Conservation (phyloP, 2,113 vertebrate genomes). For the Gnathonemus echidnorhynchus region DNA sequence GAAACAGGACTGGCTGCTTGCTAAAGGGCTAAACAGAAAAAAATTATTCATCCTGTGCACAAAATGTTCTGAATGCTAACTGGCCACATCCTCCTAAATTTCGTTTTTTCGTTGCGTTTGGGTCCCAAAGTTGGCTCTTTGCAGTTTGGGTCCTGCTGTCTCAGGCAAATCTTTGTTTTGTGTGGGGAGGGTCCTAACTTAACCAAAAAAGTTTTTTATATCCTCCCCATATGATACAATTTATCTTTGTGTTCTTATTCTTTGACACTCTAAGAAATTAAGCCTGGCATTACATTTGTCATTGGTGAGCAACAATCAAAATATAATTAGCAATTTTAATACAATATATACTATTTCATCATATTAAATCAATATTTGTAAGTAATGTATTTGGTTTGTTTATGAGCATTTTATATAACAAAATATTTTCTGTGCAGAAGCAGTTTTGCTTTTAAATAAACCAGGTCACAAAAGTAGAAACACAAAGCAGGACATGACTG, state of each 20-base stretch:
- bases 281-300: neutral
- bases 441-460: neutral
- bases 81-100: neutral
- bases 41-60: neutral
- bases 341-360: neutral
- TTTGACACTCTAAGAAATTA: neutral
- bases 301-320: neutral
- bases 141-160: neutral
- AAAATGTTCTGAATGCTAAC: neutral
- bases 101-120: neutral
- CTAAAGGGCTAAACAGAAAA: neutral
- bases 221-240: neutral
- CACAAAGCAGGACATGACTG: neutral
- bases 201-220: neutral
- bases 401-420: neutral
- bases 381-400: neutral
- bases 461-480: neutral
- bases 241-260: neutral
- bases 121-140: neutral
- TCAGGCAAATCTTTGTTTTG: neutral
- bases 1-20: neutral
- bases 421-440: neutral
- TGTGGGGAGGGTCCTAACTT: neutral
- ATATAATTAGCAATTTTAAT: neutral
- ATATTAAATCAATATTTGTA: neutral